Conservation (phyloP, 2,888 invertebrate genomes). For the Caenorhabditis imperialis region DNA sequence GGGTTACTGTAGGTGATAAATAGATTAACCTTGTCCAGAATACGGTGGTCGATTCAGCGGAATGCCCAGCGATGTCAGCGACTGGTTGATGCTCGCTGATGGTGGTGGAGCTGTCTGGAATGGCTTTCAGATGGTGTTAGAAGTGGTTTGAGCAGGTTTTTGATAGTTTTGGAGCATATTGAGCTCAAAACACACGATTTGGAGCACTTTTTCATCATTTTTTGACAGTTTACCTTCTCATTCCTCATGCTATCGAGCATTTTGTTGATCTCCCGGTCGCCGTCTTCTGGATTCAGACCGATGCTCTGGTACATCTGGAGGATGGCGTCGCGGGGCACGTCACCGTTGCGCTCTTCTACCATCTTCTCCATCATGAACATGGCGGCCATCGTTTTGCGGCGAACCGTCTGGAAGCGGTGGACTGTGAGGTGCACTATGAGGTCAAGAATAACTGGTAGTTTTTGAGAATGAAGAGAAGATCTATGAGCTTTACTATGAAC, state of each 20-base stretch:
- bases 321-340: neutral
- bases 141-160: no score
- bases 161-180: no score
- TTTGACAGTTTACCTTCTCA: conserved; percentile 1
- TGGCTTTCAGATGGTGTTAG: no score
- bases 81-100: neutral
- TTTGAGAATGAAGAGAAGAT: no score
- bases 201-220: no score
- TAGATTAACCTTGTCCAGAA: neutral
- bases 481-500: neutral
- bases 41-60: conserved; percentile 1
- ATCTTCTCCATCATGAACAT: conserved; percentile 12
- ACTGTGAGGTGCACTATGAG: no score
- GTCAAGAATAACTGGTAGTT: no score
- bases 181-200: no score
- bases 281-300: conserved; percentile 13
- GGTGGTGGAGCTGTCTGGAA: neutral
- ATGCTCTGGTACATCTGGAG: neutral
- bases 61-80: conserved; percentile 11
- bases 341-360: neutral
- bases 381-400: neutral
- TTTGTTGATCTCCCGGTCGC: conserved; percentile 6
- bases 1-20: no score
- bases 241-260: neutral
- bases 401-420: neutral